phyloP scores from a whole-genome alignment of 1,140 invertebrate genomes.

The Caerostris darwini region DNA sequence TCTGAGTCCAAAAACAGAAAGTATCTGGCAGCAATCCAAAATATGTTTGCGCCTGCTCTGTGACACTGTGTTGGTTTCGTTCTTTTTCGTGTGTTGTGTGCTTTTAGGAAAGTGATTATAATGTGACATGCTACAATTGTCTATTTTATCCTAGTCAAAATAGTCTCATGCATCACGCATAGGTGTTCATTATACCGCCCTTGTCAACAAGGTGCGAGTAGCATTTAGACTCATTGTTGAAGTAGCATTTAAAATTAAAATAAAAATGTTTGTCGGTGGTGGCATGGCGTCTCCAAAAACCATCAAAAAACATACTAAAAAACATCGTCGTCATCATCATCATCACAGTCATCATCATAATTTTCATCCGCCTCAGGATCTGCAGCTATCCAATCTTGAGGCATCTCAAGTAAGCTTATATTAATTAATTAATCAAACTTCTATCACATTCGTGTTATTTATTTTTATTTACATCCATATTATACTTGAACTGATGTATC shows the following conservation, averaged over 20 bases:
- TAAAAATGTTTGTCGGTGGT: slow-evolving; percentile 76
- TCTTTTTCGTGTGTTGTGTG: neutral
- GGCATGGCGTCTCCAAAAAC: slow-evolving; percentile 77
- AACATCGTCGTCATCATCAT: slow-evolving; percentile 73
- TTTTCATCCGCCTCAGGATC: slow-evolving; percentile 76
- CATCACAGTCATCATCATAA: slow-evolving; percentile 74
- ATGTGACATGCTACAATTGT: neutral
- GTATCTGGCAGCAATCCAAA: slow-evolving; percentile 10
- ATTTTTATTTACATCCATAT: no score
- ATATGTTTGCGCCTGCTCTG: slow-evolving; percentile 17
- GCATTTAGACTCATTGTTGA: neutral
- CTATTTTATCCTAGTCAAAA: neutral
- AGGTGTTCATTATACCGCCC: neutral
- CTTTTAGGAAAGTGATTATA: neutral
- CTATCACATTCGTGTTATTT: no score
- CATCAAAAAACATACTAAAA: slow-evolving; percentile 74
- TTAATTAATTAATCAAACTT: neutral
- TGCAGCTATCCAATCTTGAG: slow-evolving; percentile 73
- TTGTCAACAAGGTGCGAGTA: slow-evolving; percentile 13
- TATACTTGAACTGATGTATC: no score
- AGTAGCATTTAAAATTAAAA: slow-evolving; percentile 6
- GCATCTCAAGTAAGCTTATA: slow-evolving; percentile 72
- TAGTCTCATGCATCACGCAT: neutral
- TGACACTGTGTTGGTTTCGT: slow-evolving; percentile 27
- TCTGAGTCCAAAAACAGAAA: neutral